These are phyloP conservation scores for Hiodon tergisus DNA, from an alignment of 2,113 vertebrate genomes.

Conservation along the genomic window DNA sequence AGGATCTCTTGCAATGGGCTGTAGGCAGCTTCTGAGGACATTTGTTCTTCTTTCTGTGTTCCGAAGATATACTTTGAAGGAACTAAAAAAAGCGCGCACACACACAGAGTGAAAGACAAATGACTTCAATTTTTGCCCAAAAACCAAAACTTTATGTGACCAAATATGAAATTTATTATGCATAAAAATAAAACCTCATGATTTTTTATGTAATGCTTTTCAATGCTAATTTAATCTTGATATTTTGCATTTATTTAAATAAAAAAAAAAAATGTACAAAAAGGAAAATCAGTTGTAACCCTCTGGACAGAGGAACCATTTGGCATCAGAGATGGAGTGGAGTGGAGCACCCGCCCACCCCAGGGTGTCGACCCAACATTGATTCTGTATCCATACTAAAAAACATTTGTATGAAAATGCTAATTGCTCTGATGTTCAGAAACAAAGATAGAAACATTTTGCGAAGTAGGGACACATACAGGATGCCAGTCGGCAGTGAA, in stretches of 20 bases:
- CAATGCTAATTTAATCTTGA: slow-evolving; percentile 66
- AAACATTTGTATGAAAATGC: slow-evolving; percentile 40
- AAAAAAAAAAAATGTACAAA: slow-evolving; percentile 65
- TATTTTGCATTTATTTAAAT: slow-evolving; percentile 58
- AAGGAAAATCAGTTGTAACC: slow-evolving; percentile 31
- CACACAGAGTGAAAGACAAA: slow-evolving; percentile 60
- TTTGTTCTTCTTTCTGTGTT: not conserved
- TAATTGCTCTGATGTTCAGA: slow-evolving; percentile 45
- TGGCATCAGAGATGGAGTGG: slow-evolving; percentile 54
- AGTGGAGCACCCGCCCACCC: slow-evolving; percentile 33
- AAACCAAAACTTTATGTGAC: slow-evolving; percentile 50
- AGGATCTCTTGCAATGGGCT: too few relatives aligned
- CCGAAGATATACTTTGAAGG: not conserved
- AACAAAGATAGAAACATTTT: slow-evolving; percentile 28
- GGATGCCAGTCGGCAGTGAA: slow-evolving; percentile 11
- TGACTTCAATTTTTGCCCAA: slow-evolving; percentile 62
- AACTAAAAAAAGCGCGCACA: slow-evolving; percentile 11
- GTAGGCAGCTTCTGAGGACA: not conserved
- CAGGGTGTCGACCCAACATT: slow-evolving; percentile 17
- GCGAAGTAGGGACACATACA: not conserved
- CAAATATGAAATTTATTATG: slow-evolving; percentile 26
- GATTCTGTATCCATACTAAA: not conserved
- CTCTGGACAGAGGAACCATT: slow-evolving; percentile 39
- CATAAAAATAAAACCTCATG: slow-evolving; percentile 59
- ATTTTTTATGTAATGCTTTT: slow-evolving; percentile 45